Conservation (phyloP, 2,888 invertebrate species). For the Meandrusa payeni region DNA sequence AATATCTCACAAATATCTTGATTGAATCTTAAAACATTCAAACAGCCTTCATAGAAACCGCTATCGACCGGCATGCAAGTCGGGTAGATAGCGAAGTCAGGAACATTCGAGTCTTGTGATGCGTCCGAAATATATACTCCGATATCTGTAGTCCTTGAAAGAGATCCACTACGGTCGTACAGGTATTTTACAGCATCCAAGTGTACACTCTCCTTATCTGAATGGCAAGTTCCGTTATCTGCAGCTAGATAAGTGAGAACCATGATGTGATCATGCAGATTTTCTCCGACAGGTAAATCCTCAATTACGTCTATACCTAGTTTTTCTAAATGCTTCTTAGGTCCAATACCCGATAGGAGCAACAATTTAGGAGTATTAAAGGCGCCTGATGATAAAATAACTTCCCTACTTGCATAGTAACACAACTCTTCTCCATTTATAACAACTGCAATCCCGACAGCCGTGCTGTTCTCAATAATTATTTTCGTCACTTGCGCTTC, state of each 20-base stretch:
- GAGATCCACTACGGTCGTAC: conserved; percentile 47
- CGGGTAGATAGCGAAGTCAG: conserved; percentile 62
- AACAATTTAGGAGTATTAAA: conserved; percentile 62
- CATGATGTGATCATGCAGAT: conserved; percentile 63
- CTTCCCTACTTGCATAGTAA: conserved; percentile 50
- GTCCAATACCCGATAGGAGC: conserved; percentile 61
- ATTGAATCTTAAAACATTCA: conserved; percentile 42
- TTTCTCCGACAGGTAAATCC: conserved; percentile 60
- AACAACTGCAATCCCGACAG: conserved; percentile 46
- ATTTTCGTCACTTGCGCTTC: conserved; percentile 50
- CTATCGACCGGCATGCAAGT: conserved; percentile 41
- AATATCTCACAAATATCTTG: conserved; percentile 45
- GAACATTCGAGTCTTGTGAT: conserved; percentile 36
- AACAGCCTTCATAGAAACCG: conserved; percentile 41
- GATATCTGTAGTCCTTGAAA: conserved; percentile 48
- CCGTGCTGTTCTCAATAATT: conserved; percentile 43
- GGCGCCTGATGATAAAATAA: conserved; percentile 58
- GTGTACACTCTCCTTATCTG: conserved; percentile 30
- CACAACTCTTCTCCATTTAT: conserved; percentile 33
- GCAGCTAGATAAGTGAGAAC: conserved; percentile 48
- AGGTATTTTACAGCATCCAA: conserved; percentile 54
- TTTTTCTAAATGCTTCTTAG: conserved; percentile 43
- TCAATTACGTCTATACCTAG: conserved; percentile 42
- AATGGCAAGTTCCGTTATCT: conserved; percentile 50
- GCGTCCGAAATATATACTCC: conserved; percentile 46